Evolutionary conservation across 2,888 invertebrate species (phyloP).

Genomic region (Spatulosminthurus flaviceps): DNA sequence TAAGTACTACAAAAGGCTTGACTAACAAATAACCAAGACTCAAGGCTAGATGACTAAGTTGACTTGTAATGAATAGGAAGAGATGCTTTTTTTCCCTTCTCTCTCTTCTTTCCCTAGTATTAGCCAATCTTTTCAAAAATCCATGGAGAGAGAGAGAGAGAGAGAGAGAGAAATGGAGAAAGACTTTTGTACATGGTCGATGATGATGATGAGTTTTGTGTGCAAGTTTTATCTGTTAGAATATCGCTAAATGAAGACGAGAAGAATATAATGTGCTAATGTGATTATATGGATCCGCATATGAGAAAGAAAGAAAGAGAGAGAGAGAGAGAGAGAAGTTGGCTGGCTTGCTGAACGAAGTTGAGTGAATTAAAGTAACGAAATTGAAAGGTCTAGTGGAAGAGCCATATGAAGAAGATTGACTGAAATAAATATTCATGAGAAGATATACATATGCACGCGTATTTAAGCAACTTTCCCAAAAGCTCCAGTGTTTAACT

Average conservation of each 20-base stretch:
- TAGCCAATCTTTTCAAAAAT: constrained; percentile 12
- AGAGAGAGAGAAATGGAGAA: constrained; percentile 20
- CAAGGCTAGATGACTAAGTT: not conserved
- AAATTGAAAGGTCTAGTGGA: constrained; percentile 48
- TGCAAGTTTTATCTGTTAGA: constrained; percentile 37
- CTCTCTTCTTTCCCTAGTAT: not conserved
- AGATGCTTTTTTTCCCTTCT: not conserved
- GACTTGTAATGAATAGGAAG: not conserved
- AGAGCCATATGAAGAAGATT: constrained; percentile 50
- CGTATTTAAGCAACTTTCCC: constrained; percentile 36
- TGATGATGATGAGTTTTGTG: constrained; percentile 31
- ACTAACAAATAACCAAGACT: constrained; percentile 8
- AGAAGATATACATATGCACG: constrained; percentile 41
- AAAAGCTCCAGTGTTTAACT: constrained; percentile 31
- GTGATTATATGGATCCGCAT: constrained; percentile 50
- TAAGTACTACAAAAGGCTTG: not conserved
- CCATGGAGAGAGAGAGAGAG: not conserved
- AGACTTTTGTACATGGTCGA: constrained; percentile 10
- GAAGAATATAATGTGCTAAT: constrained; percentile 49
- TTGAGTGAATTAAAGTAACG: constrained; percentile 51
- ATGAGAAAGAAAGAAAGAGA: constrained; percentile 39
- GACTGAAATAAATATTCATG: constrained; percentile 52
- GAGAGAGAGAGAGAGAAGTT: constrained; percentile 47
- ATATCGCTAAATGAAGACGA: constrained; percentile 47
- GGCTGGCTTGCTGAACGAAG: constrained; percentile 40